Percentiles rank a stretch among this genome's conserved stretches.
Conservation (phyloP, 2,888 invertebrate species). For the Imbricaverruca yamaguchii region DNA sequence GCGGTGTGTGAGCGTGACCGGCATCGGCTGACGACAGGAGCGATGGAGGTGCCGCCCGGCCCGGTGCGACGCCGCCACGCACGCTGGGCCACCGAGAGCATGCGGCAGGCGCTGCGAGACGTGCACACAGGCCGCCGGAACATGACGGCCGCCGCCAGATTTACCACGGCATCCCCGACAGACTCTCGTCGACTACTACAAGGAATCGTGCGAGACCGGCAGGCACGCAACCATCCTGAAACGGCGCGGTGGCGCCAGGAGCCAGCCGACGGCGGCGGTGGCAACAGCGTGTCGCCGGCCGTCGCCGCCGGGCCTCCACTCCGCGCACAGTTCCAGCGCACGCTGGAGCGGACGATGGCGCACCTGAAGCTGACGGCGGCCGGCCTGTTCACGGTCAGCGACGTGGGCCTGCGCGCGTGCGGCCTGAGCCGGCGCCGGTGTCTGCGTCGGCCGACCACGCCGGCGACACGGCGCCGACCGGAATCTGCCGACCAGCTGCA, state of each 20-base stretch:
- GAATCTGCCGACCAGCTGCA: not conserved
- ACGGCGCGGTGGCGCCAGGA: conserved; percentile 4
- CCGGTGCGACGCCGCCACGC: conserved; percentile 16
- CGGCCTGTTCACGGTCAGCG: conserved; percentile 15
- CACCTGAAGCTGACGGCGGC: conserved; percentile 13
- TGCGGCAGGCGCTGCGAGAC: conserved; percentile 20
- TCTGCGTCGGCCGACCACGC: not conserved
- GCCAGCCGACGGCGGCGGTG: not conserved
- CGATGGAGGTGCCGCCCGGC: not conserved
- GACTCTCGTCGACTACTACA: conserved; percentile 21
- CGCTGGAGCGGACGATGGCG: conserved; percentile 18
- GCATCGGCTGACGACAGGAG: not conserved
- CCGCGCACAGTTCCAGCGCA: conserved; percentile 1
- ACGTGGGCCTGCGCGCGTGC: conserved; percentile 14
- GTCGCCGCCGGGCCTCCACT: not conserved
- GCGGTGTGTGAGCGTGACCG: too few relatives aligned
- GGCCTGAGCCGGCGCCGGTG: not conserved
- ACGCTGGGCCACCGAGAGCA: conserved; percentile 15
- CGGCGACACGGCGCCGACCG: not conserved
- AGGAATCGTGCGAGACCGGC: conserved; percentile 18
- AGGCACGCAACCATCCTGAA: conserved; percentile 19
- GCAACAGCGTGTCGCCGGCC: not conserved
- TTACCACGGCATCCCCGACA: conserved; percentile 18
- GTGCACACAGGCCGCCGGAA: conserved; percentile 15
- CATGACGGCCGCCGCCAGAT: conserved; percentile 6